Evolutionary conservation across 2,888 invertebrate genomes (phyloP).

Genomic region (Macrosiphum euphorbiae): DNA sequence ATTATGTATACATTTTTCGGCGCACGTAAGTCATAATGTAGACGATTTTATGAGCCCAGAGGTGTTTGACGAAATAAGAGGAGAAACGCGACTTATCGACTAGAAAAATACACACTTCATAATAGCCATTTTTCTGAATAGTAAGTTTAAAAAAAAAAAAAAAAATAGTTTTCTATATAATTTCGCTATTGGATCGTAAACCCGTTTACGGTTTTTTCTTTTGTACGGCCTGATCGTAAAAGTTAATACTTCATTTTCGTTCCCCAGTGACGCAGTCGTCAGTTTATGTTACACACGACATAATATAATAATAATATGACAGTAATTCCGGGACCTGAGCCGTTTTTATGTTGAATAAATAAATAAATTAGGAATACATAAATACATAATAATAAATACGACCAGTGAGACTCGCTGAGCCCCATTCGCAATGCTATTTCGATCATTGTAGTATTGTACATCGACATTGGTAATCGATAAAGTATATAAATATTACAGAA

Average conservation of each 20-base stretch:
- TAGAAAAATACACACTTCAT: not conserved
- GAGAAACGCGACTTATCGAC: not conserved
- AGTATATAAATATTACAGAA: not conserved
- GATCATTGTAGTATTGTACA: not conserved
- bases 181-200: constrained; percentile 37
- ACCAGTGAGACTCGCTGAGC: not conserved
- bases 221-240: constrained; percentile 37
- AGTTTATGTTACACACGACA: constrained; percentile 34
- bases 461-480: not conserved
- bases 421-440: not conserved
- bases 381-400: constrained; percentile 1
- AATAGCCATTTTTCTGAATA: constrained; percentile 21
- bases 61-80: not conserved
- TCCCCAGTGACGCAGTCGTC: constrained; percentile 30
- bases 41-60: not conserved
- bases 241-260: constrained; percentile 52
- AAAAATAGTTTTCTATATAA: constrained; percentile 40
- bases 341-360: constrained; percentile 13
- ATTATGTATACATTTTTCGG: not conserved
- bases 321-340: constrained; percentile 26
- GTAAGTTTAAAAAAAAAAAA: not conserved
- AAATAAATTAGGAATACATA: constrained; percentile 14
- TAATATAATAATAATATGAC: constrained; percentile 42
- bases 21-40: not conserved
- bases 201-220: constrained; percentile 6